A percentile compares a stretch with the other conserved stretches of the same genome.
Evolutionary conservation across 1,140 invertebrate genomes (phyloP).

Genomic region (Sesamia nonagrioides): DNA sequence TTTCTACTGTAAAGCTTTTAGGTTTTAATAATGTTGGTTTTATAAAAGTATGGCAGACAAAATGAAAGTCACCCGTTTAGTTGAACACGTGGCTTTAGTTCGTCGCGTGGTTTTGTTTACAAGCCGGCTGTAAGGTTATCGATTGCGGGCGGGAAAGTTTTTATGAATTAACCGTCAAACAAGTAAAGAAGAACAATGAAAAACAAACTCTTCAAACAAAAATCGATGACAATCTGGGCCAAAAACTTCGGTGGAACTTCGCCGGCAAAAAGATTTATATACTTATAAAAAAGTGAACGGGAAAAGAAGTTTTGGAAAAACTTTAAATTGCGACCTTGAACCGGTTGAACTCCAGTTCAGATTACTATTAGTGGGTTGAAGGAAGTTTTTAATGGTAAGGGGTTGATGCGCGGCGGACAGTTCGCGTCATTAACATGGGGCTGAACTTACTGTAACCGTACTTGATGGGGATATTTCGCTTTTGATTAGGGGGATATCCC

Average conservation of each 20-base stretch:
- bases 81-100: neutral
- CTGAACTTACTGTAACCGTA: conserved; percentile 61
- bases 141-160: conserved; percentile 85
- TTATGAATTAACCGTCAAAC: conserved; percentile 88
- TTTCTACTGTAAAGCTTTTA: conserved; percentile 16
- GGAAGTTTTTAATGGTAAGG: conserved; percentile 85
- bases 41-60: neutral
- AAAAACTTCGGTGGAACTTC: conserved; percentile 85
- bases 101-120: conserved; percentile 68
- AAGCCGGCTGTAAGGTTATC: conserved; percentile 74
- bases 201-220: conserved; percentile 88
- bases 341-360: conserved; percentile 86
- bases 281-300: conserved; percentile 86
- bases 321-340: conserved; percentile 89
- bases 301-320: conserved; percentile 87
- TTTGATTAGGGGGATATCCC: conserved; percentile 66
- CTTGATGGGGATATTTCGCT: conserved; percentile 71
- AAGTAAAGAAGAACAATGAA: conserved; percentile 88
- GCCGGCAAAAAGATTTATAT: conserved; percentile 87
- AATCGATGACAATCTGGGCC: conserved; percentile 88
- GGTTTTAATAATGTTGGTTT: conserved; percentile 26
- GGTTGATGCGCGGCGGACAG: conserved; percentile 71
- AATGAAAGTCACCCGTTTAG: neutral
- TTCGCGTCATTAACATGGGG: conserved; percentile 68
- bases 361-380: conserved; percentile 87